Evolutionary conservation across 2,797 vertebrate species (phyloP), one percentile per base, ranked within the genome.

Genomic region (Eulemur coronatus): DNA sequence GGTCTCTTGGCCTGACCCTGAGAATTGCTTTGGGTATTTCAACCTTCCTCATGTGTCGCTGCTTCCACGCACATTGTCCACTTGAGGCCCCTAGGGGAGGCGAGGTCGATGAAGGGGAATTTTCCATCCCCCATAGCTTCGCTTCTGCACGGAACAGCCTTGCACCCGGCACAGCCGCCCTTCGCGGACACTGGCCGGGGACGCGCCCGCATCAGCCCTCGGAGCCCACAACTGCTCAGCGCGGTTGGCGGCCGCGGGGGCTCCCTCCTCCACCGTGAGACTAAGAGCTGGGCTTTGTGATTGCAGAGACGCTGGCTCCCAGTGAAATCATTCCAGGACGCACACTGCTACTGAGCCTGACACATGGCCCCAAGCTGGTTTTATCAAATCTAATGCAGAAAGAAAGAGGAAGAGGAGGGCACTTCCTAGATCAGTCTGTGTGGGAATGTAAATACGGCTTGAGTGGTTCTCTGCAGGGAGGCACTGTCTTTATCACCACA

Each of bases 1-100:
- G 33, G 3, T 4, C 33, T 28, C 52, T 0, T 6, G 33, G 0
- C 33, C 20, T 20, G 46, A n/a, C 15, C 15, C 0, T n/a, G 38
- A 72, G 41, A 30, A 33, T 28, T 17, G 13, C 28, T 18, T 24
- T 22, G 24, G 43, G 7, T 15, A n/a, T 57, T 15, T 28, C 24
- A 38, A 22, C 22, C 20, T 35, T 18, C 33, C 59, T 88, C 59
- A 69, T 20, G n/a, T n/a, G 22, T 91, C 84, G 18, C 35, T 14
- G 12, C n/a, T 79, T 9, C 50, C n/a, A 5, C 2, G n/a, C n/a
- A 55, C 12, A 8, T 1, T 15, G 13, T 3, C 50, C 13, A 38
- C 2, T 2, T 8, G 22, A 14, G 13, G 0, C 55, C n/a, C 10
- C n/a, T n/a, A 7, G 4, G n/a, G 48, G 59, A n/a, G 12, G 10